A percentile compares a stretch with the other conserved stretches of the same genome.
These are phyloP conservation scores for Epirrhoe alternata DNA, from an alignment of 2,888 invertebrate genomes.

Conservation along the genomic window DNA sequence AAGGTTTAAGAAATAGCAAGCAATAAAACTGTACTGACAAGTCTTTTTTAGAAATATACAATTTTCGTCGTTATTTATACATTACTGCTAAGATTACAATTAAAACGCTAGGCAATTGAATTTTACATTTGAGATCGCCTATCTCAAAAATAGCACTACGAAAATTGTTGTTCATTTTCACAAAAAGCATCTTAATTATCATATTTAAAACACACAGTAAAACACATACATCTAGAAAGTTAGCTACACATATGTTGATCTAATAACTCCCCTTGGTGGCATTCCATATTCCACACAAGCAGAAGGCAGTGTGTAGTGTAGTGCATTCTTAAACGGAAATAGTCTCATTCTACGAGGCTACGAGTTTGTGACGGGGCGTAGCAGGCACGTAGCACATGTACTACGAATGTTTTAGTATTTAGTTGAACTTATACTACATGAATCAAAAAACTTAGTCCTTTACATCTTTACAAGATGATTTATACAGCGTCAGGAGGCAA, in stretches of 20 bases:
- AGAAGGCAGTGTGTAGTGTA: constrained; percentile 16
- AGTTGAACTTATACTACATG: not conserved
- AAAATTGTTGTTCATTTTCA: no score
- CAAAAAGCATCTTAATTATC: no score
- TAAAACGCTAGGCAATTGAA: no score
- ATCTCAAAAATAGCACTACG: no score
- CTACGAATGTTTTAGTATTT: not conserved
- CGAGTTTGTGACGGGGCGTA: constrained; percentile 9
- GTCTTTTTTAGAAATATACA: no score
- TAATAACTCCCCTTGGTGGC: constrained; percentile 4
- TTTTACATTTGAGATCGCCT: no score
- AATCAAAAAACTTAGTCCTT: not conserved
- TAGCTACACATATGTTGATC: not conserved
- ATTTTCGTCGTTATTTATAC: no score
- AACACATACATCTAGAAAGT: not conserved
- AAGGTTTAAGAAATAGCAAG: no score
- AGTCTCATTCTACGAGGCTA: constrained; percentile 1
- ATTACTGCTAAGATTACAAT: no score
- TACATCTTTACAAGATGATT: no score
- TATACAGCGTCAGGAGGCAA: no score
- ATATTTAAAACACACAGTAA: not conserved
- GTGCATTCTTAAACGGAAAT: constrained; percentile 18
- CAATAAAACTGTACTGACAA: no score
- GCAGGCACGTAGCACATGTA: constrained; percentile 10
- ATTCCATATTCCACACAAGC: constrained; percentile 12